Base-by-base conservation (phyloP, 2,113 vertebrate species). In the Neopipo cinnamomea region DNA sequence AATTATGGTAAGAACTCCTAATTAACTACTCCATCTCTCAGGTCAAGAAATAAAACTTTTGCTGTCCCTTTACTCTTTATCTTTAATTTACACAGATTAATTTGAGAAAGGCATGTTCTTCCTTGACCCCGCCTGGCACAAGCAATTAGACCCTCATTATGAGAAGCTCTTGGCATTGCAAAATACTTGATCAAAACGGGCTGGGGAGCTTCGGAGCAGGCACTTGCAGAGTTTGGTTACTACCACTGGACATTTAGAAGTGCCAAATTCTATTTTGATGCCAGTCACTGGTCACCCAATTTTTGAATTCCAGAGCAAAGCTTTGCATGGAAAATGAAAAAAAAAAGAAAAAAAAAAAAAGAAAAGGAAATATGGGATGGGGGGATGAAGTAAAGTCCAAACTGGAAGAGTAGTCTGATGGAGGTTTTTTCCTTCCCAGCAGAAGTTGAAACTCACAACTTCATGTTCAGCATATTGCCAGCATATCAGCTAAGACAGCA, bases 1-100 rank as follows among this genome's bases (percentile, higher is more conserved):
- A 98, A 99, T 99, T 98, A 99, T 99, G 99, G 99, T 99, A 98
- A 99, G 98, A 96, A 95, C 93, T 96, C 96, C 97, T 98, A 98
- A 98, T 98, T 99, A 98, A 98, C 98, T 98, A 93, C 93, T 97
- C 97, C 97, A 94, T 98, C 98, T 98, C 96, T 95, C 94, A 97
- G 97, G 97, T 98, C 98, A 97, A 97, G 87, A 97, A 97, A 97
- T 98, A 98, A 98, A 98, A 95, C 95, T 97, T 98, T 97, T 93
- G 66, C 76, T 78, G 94, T 98, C 91, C 93, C 91, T 96, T 73
- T 86, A 81, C 95, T 93, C 91, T 92, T 84, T 96, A 35, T 91
- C 72, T 97, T 97, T 95, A 95, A 97, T 97, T 98, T 97, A 97
- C 95, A 96, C 91, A 96, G 95, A 94, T 96, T 98, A 97, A 97